Base-by-base conservation (phyloP, 2,113 vertebrate genomes). In the Rissa tridactyla region DNA sequence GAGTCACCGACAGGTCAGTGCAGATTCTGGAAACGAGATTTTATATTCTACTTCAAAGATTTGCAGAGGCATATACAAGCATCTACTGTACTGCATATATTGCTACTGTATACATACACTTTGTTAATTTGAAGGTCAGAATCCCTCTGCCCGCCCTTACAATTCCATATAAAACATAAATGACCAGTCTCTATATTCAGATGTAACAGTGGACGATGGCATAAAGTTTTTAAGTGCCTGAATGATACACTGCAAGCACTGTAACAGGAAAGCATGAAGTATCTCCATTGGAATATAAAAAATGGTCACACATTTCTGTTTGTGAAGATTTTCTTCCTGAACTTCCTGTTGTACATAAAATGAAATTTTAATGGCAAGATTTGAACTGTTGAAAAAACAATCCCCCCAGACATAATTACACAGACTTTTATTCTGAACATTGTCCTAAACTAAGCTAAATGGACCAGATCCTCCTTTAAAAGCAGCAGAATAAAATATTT, bases 1-100 rank as follows among this genome's bases (percentile, higher is more conserved):
- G 99, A 99, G 4, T 98, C 99, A 20, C 99, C 98, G 15, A 98
- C 99, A 98, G 99, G 99, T 98, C 97, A 36, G 89, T 32, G 11
- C 46, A 78, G n/a, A 40, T 26, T 61, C 40, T 72, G 76, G 65
- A 62, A 65, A 47, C 4, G 32, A 52, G 11, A 32, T 51, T 38
- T 64, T 25, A 3, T 36, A 5, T 80, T 75, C 40, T 95, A 14
- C 49, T 79, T 62, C 57, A 55, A 11, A 54, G 42, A 57, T 70
- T 42, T 52, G 12, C 40, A 52, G 54, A 83, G 73, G 58, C 34
- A 68, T 8, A 64, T 66, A 51, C 13, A 71, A 47, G 8, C 7
- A 32, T n/a, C 46, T 73, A 6, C 17, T 64, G 20, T 57, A 47
- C 34, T 34, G 20, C 44, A 9, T 34, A 20, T 16, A 5, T 29